A percentile compares a stretch with the other conserved stretches of the same genome.
phyloP scores from a whole-genome alignment of 2,113 vertebrate species.

The Anoura caudifer region DNA sequence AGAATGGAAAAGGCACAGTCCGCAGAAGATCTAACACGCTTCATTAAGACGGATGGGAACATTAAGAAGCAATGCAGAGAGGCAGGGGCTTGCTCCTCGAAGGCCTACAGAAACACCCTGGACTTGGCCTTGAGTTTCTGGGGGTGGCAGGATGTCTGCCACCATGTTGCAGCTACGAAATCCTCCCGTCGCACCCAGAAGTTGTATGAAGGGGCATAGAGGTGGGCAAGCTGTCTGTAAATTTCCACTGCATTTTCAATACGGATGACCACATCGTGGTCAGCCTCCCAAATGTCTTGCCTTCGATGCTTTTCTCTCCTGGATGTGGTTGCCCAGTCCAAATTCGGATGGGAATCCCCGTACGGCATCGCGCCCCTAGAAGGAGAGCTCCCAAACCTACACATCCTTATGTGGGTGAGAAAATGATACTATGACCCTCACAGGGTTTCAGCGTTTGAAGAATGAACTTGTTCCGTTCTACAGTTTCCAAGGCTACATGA shows the following conservation, averaged over 20 bases:
- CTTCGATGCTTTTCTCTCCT: background rate
- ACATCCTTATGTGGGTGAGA: background rate
- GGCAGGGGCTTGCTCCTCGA: background rate
- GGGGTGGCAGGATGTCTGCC: background rate
- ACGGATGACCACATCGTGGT: background rate
- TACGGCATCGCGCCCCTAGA: background rate
- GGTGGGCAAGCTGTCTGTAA: background rate
- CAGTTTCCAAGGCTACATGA: background rate
- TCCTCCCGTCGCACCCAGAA: background rate
- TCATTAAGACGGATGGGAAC: background rate
- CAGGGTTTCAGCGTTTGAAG: background rate
- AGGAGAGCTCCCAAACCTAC: background rate
- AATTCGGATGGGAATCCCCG: background rate
- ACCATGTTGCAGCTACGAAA: background rate
- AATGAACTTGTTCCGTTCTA: background rate
- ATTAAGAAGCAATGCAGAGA: background rate
- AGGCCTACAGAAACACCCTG: background rate
- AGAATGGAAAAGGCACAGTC: background rate
- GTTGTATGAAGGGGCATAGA: background rate
- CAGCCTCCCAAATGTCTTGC: background rate
- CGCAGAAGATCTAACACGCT: background rate
- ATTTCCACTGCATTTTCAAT: background rate
- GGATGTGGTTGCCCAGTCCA: background rate
- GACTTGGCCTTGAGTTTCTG: background rate
- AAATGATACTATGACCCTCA: background rate